These are phyloP conservation scores for Halichoeres trimaculatus DNA, from an alignment of 2,113 vertebrate genomes.

Conservation along the genomic window DNA sequence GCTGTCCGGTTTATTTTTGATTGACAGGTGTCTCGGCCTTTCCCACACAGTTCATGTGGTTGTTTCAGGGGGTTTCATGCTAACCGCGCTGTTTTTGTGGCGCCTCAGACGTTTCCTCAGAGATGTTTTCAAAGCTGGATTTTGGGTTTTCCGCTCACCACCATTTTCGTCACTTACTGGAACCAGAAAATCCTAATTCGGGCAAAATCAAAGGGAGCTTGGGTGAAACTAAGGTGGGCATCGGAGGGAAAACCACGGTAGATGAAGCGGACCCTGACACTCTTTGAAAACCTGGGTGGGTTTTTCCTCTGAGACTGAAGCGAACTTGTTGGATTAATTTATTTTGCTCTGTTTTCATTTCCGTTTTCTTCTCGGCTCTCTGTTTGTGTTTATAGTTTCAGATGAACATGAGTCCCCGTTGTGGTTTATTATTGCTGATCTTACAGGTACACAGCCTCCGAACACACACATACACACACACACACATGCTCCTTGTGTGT, in stretches of 20 bases:
- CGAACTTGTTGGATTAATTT: slow-evolving; percentile 18
- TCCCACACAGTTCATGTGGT: background rate
- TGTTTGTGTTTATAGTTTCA: slow-evolving; percentile 65
- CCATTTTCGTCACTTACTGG: slow-evolving; percentile 46
- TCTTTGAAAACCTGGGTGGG: background rate
- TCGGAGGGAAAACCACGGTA: background rate
- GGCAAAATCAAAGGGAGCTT: background rate
- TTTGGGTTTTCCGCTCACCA: slow-evolving; percentile 15
- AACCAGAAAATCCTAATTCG: slow-evolving; percentile 26
- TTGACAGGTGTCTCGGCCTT: background rate
- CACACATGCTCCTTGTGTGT: slow-evolving; percentile 27
- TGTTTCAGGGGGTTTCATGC: background rate
- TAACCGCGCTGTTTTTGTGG: slow-evolving; percentile 7
- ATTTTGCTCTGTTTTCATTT: slow-evolving; percentile 48
- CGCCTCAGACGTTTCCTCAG: slow-evolving; percentile 11
- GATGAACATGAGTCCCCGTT: slow-evolving; percentile 43
- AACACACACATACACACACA: slow-evolving; percentile 23
- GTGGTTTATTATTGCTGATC: slow-evolving; percentile 68
- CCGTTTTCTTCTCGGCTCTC: slow-evolving; percentile 22
- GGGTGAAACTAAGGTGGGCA: background rate
- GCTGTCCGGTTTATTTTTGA: background rate
- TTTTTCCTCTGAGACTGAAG: slow-evolving; percentile 20
- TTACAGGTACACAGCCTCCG: slow-evolving; percentile 53
- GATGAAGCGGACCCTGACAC: background rate
- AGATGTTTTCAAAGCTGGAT: slow-evolving; percentile 43